Percentiles rank a stretch among this genome's conserved stretches.
phyloP scores from a whole-genome alignment of 1,140 invertebrate genomes.

The Trichonephila clavata region DNA sequence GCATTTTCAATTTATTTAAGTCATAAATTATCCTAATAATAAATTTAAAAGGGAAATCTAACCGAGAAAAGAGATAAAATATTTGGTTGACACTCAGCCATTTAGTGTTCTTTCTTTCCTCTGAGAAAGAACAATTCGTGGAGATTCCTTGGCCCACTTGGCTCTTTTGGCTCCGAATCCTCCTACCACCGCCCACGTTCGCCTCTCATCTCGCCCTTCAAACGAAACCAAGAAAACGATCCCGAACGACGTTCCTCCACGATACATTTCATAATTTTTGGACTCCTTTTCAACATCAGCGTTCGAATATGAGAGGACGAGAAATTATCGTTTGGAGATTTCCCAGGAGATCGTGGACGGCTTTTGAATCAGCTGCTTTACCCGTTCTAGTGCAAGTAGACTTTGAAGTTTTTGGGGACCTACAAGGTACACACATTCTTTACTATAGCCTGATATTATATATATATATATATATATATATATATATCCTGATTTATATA shows the following conservation, averaged over 20 bases:
- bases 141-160: slow-evolving; percentile 28
- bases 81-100: neutral
- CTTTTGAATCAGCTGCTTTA: neutral
- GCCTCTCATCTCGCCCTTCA: slow-evolving; percentile 24
- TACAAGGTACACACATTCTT: slow-evolving; percentile 87
- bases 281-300: neutral
- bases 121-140: neutral
- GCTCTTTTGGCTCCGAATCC: neutral
- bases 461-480: too few species aligned
- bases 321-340: slow-evolving; percentile 67
- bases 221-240: slow-evolving; percentile 12
- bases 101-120: neutral
- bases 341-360: slow-evolving; percentile 25
- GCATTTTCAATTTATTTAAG: too few species aligned
- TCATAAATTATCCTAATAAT: too few species aligned
- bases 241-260: neutral
- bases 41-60: too few species aligned
- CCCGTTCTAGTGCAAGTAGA: slow-evolving; percentile 87
- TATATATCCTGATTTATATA: too few species aligned
- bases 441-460: too few species aligned
- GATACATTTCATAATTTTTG: neutral
- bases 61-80: too few species aligned
- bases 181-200: neutral
- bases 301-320: slow-evolving; percentile 51
- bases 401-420: slow-evolving; percentile 93